Evolutionary conservation across 1,140 invertebrate genomes (phyloP).

Genomic region (Adoxophyes honmai): DNA sequence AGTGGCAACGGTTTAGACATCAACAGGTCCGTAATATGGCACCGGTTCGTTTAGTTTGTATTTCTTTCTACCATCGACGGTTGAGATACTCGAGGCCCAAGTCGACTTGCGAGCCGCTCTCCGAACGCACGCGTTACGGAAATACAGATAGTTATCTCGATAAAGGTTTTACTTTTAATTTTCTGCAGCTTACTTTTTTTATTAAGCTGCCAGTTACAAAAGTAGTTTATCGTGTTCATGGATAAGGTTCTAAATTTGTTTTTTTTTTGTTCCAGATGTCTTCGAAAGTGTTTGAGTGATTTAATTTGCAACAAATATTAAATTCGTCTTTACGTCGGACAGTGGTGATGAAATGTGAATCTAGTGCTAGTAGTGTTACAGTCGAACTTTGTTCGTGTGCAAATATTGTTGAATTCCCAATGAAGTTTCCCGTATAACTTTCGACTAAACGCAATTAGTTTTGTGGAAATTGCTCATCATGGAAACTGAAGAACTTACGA

Average conservation of each 20-base stretch:
- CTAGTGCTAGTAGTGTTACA: constrained; percentile 62
- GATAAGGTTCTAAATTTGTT: not conserved
- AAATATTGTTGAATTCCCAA: constrained; percentile 43
- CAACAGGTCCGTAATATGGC: constrained; percentile 32
- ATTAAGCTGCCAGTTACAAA: constrained; percentile 6
- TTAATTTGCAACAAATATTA: constrained; percentile 32
- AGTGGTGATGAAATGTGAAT: constrained; percentile 68
- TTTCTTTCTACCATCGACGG: constrained; percentile 48
- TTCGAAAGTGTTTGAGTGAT: constrained; percentile 49
- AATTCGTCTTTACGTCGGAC: constrained; percentile 26
- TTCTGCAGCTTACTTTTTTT: constrained; percentile 5
- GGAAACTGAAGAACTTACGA: constrained; percentile 93
- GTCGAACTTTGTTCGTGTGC: constrained; percentile 51
- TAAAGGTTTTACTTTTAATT: not conserved
- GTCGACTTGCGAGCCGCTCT: constrained; percentile 39
- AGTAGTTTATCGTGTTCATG: too few species aligned
- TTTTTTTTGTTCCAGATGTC: constrained; percentile 69
- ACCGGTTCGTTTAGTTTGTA: constrained; percentile 33
- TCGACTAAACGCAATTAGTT: constrained; percentile 36
- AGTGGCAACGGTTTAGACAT: constrained; percentile 51
- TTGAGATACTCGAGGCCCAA: constrained; percentile 46
- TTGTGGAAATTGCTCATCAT: constrained; percentile 74
- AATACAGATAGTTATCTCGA: constrained; percentile 16
- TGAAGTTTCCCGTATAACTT: constrained; percentile 66
- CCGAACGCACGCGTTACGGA: constrained; percentile 44